These are phyloP conservation scores for Phylloscopus collybita DNA, from an alignment of 2,797 vertebrate genomes.

Conservation along the genomic window DNA sequence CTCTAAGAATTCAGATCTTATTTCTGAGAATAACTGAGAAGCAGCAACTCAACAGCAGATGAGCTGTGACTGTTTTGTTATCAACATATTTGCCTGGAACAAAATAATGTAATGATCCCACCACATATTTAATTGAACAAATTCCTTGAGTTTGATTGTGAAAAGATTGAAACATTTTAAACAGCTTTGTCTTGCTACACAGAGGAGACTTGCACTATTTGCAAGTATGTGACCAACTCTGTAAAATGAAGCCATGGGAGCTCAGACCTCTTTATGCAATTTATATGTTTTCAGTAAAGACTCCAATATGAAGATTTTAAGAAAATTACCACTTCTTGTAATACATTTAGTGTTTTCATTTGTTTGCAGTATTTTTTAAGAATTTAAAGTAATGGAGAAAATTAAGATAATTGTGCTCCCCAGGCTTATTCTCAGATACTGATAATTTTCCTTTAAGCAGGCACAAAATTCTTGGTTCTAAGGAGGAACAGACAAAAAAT, in stretches of 20 bases:
- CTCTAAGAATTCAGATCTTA: slow-evolving; percentile 26
- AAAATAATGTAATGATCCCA: slow-evolving; percentile 3
- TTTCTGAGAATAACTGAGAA: slow-evolving; percentile 11
- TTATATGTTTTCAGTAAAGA: background rate
- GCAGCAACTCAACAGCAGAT: slow-evolving; percentile 42
- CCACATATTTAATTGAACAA: slow-evolving; percentile 7
- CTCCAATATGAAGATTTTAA: background rate
- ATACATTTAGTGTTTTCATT: background rate
- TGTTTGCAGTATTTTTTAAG: background rate
- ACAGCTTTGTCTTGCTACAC: background rate
- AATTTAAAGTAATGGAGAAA: background rate
- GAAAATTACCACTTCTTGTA: background rate
- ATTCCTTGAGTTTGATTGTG: background rate
- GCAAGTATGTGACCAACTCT: background rate
- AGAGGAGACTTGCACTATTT: background rate
- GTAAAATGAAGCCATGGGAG: background rate
- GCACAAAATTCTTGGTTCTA: background rate
- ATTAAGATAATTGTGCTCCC: background rate
- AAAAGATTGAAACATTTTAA: background rate
- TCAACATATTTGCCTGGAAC: slow-evolving; percentile 22
- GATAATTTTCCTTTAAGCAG: background rate
- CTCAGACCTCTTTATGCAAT: background rate
- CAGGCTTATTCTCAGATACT: background rate
- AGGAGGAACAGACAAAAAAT: slow-evolving; percentile 17
- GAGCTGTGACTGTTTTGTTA: background rate